Evolutionary conservation across 2,888 invertebrate genomes (phyloP).

Genomic region (Cataglyphis cursor): DNA sequence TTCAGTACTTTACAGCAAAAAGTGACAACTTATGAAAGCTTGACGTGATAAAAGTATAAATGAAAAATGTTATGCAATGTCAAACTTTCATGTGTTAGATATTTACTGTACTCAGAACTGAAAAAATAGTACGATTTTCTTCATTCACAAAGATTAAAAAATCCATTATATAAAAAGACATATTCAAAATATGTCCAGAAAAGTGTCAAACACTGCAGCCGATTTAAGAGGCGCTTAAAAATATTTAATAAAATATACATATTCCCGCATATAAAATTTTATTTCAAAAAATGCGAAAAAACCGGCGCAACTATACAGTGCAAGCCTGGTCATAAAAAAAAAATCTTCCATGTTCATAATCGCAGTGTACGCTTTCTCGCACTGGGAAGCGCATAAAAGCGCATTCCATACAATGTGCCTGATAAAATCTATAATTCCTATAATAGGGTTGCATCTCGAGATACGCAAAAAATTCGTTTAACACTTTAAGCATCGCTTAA

Average conservation of each 20-base stretch:
- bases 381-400: slow-evolving; percentile 8
- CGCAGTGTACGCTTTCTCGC: neutral
- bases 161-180: neutral
- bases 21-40: slow-evolving; percentile 18
- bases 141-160: slow-evolving; percentile 1
- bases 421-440: neutral
- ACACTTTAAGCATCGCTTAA: slow-evolving; percentile 11
- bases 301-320: slow-evolving; percentile 44
- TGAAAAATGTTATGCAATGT: slow-evolving; percentile 17
- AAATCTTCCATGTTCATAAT: neutral
- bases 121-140: slow-evolving; percentile 23
- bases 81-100: slow-evolving; percentile 15
- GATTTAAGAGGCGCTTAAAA: slow-evolving; percentile 3
- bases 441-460: neutral
- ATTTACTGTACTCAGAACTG: neutral
- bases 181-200: neutral
- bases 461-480: neutral
- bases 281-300: neutral
- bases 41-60: slow-evolving; percentile 9
- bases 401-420: slow-evolving; percentile 7
- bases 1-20: slow-evolving; percentile 14
- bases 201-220: slow-evolving; percentile 6
- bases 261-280: neutral
- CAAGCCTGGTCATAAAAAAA: slow-evolving; percentile 19
- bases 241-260: neutral